Conservation (phyloP, 2,797 vertebrate species). For the Phalloptychus januarius region DNA sequence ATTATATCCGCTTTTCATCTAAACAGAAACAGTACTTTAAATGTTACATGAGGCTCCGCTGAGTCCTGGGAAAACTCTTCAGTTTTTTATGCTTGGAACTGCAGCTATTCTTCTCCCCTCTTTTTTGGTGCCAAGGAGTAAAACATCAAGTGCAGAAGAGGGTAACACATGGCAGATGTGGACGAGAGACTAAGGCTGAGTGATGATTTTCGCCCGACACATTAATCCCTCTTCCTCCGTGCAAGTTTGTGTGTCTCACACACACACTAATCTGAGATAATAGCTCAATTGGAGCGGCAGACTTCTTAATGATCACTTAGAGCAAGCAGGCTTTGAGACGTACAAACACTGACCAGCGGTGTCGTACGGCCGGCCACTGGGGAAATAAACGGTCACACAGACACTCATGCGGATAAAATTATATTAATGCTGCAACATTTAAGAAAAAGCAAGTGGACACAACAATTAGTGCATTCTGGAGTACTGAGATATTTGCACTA, state of each 20-base stretch:
- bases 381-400: constrained; percentile 5
- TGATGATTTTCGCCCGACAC: constrained; percentile 45
- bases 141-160: constrained; percentile 32
- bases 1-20: constrained; percentile 14
- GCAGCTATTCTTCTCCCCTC: background rate
- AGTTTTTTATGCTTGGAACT: constrained; percentile 28
- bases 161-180: constrained; percentile 33
- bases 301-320: constrained; percentile 75
- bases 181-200: constrained; percentile 40
- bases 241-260: constrained; percentile 54
- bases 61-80: constrained; percentile 23
- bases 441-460: too few species aligned
- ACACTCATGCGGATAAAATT: background rate
- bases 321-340: constrained; percentile 55
- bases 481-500: too few species aligned
- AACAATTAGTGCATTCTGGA: background rate
- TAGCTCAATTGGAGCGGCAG: constrained; percentile 67
- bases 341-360: constrained; percentile 48
- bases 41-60: constrained; percentile 9
- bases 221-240: constrained; percentile 25
- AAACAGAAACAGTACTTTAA: constrained; percentile 37
- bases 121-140: constrained; percentile 22
- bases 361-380: constrained; percentile 24
- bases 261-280: constrained; percentile 77
- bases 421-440: background rate